Conservation (phyloP, 2,888 invertebrate genomes). For the Ochlodes sylvanus region DNA sequence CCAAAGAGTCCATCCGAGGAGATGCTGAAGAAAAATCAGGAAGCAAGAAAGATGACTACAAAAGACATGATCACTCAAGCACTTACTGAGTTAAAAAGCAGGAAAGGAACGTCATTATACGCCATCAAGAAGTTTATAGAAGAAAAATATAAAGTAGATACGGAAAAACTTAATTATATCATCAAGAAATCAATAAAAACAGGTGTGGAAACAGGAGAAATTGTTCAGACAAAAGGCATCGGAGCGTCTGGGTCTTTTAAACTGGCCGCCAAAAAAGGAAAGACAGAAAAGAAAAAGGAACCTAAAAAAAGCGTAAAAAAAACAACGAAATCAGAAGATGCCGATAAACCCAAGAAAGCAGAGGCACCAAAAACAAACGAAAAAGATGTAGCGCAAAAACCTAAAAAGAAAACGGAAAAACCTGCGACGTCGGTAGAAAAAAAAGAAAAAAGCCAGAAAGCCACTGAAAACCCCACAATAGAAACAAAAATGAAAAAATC, state of each 20-base stretch:
- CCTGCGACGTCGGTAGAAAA: slow-evolving; percentile 32
- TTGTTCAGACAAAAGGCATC: slow-evolving; percentile 66
- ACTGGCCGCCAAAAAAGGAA: slow-evolving; percentile 54
- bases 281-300: slow-evolving; percentile 49
- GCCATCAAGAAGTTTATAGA: slow-evolving; percentile 72
- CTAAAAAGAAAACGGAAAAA: slow-evolving; percentile 42
- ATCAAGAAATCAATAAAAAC: slow-evolving; percentile 68
- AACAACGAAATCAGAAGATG: slow-evolving; percentile 34
- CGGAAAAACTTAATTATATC: slow-evolving; percentile 59
- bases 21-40: slow-evolving; percentile 44
- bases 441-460: slow-evolving; percentile 40
- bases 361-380: slow-evolving; percentile 29
- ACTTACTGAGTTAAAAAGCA: slow-evolving; percentile 56
- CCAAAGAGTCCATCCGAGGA: slow-evolving; percentile 48
- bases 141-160: slow-evolving; percentile 61
- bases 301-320: slow-evolving; percentile 41
- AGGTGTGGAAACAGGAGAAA: slow-evolving; percentile 63
- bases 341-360: slow-evolving; percentile 37
- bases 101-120: slow-evolving; percentile 71
- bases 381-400: slow-evolving; percentile 39
- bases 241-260: slow-evolving; percentile 74
- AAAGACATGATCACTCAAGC: slow-evolving; percentile 70
- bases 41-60: slow-evolving; percentile 60
- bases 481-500: slow-evolving; percentile 40
- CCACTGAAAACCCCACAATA: slow-evolving; percentile 38